Conservation (phyloP, 2,888 invertebrate genomes). For the Beris morrisii region DNA sequence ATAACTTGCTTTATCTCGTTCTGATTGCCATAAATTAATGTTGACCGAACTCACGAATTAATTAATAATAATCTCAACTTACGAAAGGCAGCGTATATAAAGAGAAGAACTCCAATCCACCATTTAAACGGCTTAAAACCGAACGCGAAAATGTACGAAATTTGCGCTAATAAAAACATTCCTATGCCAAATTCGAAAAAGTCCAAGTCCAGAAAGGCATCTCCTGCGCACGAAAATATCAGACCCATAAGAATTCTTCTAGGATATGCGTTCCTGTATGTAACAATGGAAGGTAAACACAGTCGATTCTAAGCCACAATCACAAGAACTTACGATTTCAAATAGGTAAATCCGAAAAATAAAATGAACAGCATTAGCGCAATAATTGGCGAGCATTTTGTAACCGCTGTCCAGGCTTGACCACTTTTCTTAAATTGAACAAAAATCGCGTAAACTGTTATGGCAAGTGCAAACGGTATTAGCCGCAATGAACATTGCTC, state of each 20-base stretch:
- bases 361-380: slow-evolving; percentile 79
- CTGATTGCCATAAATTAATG: no score
- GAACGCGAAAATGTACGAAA: slow-evolving; percentile 77
- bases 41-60: no score
- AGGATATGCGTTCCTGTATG: slow-evolving; percentile 68
- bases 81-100: slow-evolving; percentile 59
- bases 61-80: slow-evolving; percentile 42
- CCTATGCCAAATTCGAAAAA: slow-evolving; percentile 70
- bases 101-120: slow-evolving; percentile 60
- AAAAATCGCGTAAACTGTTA: slow-evolving; percentile 80
- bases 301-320: neutral
- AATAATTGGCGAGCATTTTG: slow-evolving; percentile 86
- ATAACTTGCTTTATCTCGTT: no score
- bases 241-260: slow-evolving; percentile 74
- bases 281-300: neutral
- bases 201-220: slow-evolving; percentile 69
- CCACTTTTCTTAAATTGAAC: slow-evolving; percentile 67
- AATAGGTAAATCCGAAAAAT: slow-evolving; percentile 70
- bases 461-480: slow-evolving; percentile 84
- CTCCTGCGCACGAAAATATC: slow-evolving; percentile 80
- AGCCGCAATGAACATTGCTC: slow-evolving; percentile 48
- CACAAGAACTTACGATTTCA: slow-evolving; percentile 61
- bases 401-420: slow-evolving; percentile 67
- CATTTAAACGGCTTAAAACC: slow-evolving; percentile 70
- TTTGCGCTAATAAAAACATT: slow-evolving; percentile 78